Evolutionary conservation across 2,797 vertebrate genomes (phyloP).

Genomic region (Crypturellus tataupa): DNA sequence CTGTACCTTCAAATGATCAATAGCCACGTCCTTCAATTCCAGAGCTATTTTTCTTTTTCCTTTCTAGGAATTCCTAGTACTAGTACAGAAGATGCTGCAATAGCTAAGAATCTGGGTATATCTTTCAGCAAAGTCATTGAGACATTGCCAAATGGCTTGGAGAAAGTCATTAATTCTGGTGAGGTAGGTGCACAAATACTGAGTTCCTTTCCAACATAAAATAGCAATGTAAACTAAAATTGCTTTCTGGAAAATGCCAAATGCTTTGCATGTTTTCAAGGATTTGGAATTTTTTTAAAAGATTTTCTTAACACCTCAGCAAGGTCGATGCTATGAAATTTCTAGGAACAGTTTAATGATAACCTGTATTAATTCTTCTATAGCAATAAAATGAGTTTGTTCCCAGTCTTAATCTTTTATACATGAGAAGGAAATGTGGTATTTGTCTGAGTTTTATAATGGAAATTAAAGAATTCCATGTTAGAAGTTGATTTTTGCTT

Average conservation of each 20-base stretch:
- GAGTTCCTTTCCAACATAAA: neutral
- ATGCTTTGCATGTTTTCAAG: neutral
- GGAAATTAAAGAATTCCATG: neutral
- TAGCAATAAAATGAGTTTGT: neutral
- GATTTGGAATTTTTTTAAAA: neutral
- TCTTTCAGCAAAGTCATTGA: slow-evolving; percentile 86
- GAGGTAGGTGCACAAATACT: slow-evolving; percentile 83
- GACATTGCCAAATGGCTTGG: slow-evolving; percentile 80
- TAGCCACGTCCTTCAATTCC: neutral
- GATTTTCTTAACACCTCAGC: neutral
- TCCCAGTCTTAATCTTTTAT: neutral
- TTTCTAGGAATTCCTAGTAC: slow-evolving; percentile 89
- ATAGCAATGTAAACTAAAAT: neutral
- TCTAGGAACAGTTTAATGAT: neutral
- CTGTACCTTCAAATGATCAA: neutral
- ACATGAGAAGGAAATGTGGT: neutral
- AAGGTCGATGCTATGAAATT: neutral
- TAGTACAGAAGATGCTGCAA: slow-evolving; percentile 82
- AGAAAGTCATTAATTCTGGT: slow-evolving; percentile 87
- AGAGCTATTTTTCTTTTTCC: neutral
- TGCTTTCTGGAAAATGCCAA: neutral
- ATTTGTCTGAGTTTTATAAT: neutral
- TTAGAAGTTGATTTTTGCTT: slow-evolving; percentile 1
- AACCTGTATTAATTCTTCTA: neutral
- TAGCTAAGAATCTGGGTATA: slow-evolving; percentile 87